Conservation (phyloP, 2,888 invertebrate genomes). For the Tachina lurida region DNA sequence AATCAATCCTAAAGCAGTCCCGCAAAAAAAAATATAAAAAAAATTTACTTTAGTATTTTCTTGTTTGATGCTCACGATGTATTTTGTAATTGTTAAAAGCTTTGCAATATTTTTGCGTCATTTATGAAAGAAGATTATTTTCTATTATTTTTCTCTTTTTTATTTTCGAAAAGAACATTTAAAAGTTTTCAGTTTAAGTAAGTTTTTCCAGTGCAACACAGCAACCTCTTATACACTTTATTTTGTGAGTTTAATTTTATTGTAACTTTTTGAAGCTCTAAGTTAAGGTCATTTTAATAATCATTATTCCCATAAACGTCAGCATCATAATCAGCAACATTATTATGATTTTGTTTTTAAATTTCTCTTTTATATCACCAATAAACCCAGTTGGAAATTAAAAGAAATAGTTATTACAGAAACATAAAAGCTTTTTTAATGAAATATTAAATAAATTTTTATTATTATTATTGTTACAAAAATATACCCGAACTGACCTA, state of each 20-base stretch:
- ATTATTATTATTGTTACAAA: too few species aligned
- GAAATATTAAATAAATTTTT: not conserved
- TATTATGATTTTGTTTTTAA: not conserved
- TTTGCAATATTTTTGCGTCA: constrained; percentile 26
- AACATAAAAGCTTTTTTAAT: not conserved
- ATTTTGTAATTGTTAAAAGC: constrained; percentile 8
- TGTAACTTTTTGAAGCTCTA: not conserved
- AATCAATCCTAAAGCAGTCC: too few species aligned
- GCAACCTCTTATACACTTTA: constrained; percentile 4
- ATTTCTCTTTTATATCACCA: not conserved
- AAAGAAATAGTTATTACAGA: not conserved
- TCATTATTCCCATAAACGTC: constrained; percentile 38
- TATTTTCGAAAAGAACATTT: constrained; percentile 21
- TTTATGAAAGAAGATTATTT: constrained; percentile 46
- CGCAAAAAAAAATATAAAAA: not conserved
- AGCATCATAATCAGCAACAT: constrained; percentile 21
- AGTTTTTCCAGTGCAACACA: not conserved
- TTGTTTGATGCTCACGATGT: not conserved
- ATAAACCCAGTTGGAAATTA: constrained; percentile 13
- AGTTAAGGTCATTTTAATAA: constrained; percentile 48
- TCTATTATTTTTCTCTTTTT: not conserved
- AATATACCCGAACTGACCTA: too few species aligned
- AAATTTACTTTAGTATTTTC: not conserved
- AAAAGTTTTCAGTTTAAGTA: constrained; percentile 38
- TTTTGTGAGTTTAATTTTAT: not conserved